These are phyloP conservation scores for Drosophila azteca DNA, from an alignment of 1,140 invertebrate species.

Conservation along the genomic window DNA sequence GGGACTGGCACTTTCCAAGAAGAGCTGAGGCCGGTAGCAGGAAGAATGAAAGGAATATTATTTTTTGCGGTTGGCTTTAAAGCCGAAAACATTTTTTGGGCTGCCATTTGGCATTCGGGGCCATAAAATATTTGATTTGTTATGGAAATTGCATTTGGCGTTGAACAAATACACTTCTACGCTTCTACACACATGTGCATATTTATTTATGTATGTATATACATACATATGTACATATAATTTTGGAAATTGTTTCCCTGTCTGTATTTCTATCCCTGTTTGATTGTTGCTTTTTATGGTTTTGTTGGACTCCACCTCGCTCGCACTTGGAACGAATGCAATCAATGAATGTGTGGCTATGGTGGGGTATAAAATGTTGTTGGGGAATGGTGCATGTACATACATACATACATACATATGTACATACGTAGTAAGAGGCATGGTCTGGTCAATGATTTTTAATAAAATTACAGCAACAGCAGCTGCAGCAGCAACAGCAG, in stretches of 20 bases:
- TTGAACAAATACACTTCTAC: slow-evolving; percentile 8
- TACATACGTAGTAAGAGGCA: neutral
- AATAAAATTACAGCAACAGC: slow-evolving; percentile 65
- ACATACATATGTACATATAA: slow-evolving; percentile 5
- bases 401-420: too few relatives aligned
- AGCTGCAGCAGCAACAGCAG: neutral
- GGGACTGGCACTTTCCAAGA: too few relatives aligned
- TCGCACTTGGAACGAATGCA: slow-evolving; percentile 32
- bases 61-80: slow-evolving; percentile 17
- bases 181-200: neutral
- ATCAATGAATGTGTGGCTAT: slow-evolving; percentile 17
- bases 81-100: slow-evolving; percentile 28
- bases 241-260: slow-evolving; percentile 56
- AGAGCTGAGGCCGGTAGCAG: too few relatives aligned
- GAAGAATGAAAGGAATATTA: slow-evolving; percentile 17
- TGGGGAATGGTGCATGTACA: neutral
- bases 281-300: slow-evolving; percentile 50
- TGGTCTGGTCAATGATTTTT: slow-evolving; percentile 49
- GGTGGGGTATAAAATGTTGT: neutral
- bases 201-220: slow-evolving; percentile 10
- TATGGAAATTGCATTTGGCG: slow-evolving; percentile 74
- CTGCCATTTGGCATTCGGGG: slow-evolving; percentile 52
- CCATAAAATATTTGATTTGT: slow-evolving; percentile 79
- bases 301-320: slow-evolving; percentile 4
- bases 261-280: slow-evolving; percentile 18